Evolutionary conservation across 2,797 vertebrate genomes (phyloP), one percentile per base, ranked within the genome.

Genomic region (Rallus crepitans): DNA sequence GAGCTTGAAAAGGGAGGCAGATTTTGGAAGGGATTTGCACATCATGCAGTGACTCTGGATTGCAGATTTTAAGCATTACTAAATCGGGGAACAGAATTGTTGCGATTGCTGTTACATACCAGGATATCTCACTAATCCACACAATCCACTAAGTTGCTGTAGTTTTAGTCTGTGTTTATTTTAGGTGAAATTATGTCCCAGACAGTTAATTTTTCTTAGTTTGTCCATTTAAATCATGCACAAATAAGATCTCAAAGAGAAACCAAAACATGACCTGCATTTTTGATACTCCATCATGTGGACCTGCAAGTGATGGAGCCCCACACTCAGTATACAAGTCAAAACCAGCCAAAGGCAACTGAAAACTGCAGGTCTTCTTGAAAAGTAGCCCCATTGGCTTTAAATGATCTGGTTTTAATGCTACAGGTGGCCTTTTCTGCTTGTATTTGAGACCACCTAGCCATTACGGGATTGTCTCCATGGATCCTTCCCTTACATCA

Each of bases 51-150:
- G 82, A 94, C 84, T 82, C 90, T 47, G 84, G 64, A 80, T 80
- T 92, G 89, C 71, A 87, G 89, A 77, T 96, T 93, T 97, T 93
- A 85, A 87, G 93, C 84, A n/a, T 87, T 81, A 82, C 78, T 96
- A 87, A 96, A 93, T 31, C 25, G 9, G 60, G 71, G 91, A 91
- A 87, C 28, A 85, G 55, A 89, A 97, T 39, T 82, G 68, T 92
- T 85, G 78, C 87, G 89, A 39, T 87, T 94, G 81, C 90, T 92
- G 7, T 95, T 92, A 85, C 78, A 14, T 93, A 94, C 45, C 71
- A 87, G 93, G 87, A 68, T 93, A 75, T 96, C 66, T 68, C 84
- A 65, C 84, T 95, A 96, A 97, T 95, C 90, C 90, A 77, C 2
- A 0, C 84, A 95, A 95, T 92, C 93, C 94, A 91, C 92, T 92